A percentile compares a stretch with the other conserved stretches of the same genome.
These are phyloP conservation scores for Manis pentadactyla DNA, from an alignment of 2,797 vertebrate species.

Conservation along the genomic window DNA sequence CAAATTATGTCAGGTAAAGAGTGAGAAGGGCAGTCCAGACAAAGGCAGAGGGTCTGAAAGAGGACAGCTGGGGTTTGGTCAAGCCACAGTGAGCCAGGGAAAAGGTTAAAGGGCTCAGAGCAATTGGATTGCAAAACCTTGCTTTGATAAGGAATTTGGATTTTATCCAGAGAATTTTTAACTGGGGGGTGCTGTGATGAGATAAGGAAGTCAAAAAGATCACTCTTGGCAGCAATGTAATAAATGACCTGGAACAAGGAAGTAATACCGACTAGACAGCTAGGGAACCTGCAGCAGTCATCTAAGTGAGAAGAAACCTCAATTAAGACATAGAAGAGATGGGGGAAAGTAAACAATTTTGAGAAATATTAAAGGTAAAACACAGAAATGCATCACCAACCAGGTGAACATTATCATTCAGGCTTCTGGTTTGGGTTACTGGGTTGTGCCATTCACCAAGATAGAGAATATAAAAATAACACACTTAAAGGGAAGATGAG, in stretches of 20 bases:
- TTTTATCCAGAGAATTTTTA: conserved; percentile 38
- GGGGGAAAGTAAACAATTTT: not conserved
- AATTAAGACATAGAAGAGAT: not conserved
- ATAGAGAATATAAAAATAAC: conserved; percentile 48
- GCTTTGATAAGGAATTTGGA: conserved; percentile 21
- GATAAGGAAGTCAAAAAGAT: conserved; percentile 45
- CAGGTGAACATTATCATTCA: not conserved
- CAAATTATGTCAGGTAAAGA: not conserved
- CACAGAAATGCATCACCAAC: not conserved
- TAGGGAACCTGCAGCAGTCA: not conserved
- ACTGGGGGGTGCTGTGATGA: conserved; percentile 31
- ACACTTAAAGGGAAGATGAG: conserved; percentile 24
- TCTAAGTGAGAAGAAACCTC: not conserved
- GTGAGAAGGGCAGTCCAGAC: not conserved
- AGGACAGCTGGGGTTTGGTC: not conserved
- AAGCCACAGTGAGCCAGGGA: not conserved
- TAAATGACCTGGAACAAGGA: not conserved
- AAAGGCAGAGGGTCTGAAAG: not conserved
- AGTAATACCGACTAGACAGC: not conserved
- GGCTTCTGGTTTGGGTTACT: conserved; percentile 16
- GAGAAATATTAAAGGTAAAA: conserved; percentile 41
- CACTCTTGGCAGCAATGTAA: not conserved
- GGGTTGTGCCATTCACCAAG: not conserved
- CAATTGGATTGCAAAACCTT: not conserved
- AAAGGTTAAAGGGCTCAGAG: not conserved